These are phyloP conservation scores for Tetropium fuscum DNA, from an alignment of 2,888 invertebrate genomes.

Conservation along the genomic window DNA sequence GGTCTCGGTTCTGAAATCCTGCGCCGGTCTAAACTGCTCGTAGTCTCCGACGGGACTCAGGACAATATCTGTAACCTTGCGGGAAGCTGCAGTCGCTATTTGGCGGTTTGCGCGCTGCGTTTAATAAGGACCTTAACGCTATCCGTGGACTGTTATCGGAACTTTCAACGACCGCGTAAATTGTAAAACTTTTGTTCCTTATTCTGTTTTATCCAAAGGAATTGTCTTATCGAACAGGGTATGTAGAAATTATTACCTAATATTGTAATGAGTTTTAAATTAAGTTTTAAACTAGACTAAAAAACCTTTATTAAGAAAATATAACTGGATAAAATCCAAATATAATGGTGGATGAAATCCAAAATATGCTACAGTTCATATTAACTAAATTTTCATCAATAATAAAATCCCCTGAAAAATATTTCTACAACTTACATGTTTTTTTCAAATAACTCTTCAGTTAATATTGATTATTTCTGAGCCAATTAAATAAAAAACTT, in stretches of 20 bases:
- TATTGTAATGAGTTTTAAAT: too few relatives aligned
- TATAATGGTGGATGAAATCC: too few relatives aligned
- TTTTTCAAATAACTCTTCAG: too few relatives aligned
- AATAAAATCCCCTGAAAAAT: too few relatives aligned
- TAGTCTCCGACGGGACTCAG: slow-evolving; percentile 47
- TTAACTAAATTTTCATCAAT: too few relatives aligned
- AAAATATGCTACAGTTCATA: too few relatives aligned
- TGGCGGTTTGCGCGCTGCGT: slow-evolving; percentile 43
- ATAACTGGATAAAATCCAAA: too few relatives aligned
- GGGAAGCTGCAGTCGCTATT: slow-evolving; percentile 54
- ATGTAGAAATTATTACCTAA: neutral
- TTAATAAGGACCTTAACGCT: slow-evolving; percentile 11
- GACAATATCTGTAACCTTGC: slow-evolving; percentile 52
- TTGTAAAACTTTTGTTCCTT: slow-evolving; percentile 18
- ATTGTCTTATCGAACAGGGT: slow-evolving; percentile 4
- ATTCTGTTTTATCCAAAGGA: slow-evolving; percentile 1
- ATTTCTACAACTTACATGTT: too few relatives aligned
- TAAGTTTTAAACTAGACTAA: too few relatives aligned
- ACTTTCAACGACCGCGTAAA: slow-evolving; percentile 15
- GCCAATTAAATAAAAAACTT: too few relatives aligned
- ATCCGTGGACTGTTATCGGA: slow-evolving; percentile 2
- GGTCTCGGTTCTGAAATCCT: slow-evolving; percentile 19
- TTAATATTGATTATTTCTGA: too few relatives aligned
- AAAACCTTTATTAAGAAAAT: too few relatives aligned
- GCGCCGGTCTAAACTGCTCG: slow-evolving; percentile 50